A percentile compares a stretch with the other conserved stretches of the same genome.
phyloP scores from a whole-genome alignment of 2,797 vertebrate genomes.

The Eidolon dupreanum region DNA sequence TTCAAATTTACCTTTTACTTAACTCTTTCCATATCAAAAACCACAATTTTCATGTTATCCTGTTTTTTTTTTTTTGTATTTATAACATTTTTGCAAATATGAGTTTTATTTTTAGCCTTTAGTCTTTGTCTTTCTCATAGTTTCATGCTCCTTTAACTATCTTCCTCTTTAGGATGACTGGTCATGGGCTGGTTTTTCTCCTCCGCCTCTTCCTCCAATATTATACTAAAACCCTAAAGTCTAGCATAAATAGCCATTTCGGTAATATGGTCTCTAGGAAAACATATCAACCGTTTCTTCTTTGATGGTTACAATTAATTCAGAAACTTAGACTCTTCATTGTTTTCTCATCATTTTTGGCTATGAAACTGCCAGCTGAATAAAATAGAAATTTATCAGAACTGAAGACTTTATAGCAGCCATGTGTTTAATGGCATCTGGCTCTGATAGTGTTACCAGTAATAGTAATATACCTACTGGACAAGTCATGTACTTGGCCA shows the following conservation, averaged over 20 bases:
- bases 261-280: background rate
- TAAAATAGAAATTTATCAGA: background rate
- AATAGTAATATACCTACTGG: background rate
- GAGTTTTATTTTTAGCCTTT: background rate
- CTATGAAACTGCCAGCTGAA: background rate
- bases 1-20: slow-evolving; percentile 17
- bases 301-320: background rate
- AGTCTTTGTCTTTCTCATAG: background rate
- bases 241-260: background rate
- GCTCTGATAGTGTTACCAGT: background rate
- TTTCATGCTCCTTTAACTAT: background rate
- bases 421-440: background rate
- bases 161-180: background rate
- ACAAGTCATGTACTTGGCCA: background rate
- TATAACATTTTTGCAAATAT: background rate
- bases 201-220: background rate
- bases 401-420: background rate
- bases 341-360: background rate
- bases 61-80: background rate
- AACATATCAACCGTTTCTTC: background rate
- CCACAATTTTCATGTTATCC: background rate
- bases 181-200: background rate
- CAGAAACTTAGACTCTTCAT: background rate
- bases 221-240: background rate
- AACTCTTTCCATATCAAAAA: background rate